These are phyloP conservation scores for Harpalus rubripes DNA, from an alignment of 2,888 invertebrate species.

Conservation along the genomic window DNA sequence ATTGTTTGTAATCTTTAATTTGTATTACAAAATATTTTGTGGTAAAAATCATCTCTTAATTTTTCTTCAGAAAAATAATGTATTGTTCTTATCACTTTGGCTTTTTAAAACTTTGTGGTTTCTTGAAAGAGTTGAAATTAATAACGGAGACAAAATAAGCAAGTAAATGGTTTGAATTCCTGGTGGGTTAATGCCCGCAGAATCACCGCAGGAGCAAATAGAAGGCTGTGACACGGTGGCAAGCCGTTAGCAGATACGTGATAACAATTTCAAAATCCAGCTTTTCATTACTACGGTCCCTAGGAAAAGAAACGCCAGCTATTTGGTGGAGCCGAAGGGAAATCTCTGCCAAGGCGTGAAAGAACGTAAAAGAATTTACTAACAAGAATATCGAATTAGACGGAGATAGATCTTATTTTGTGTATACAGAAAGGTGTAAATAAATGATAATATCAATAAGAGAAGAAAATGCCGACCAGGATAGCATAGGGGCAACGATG, in stretches of 20 bases:
- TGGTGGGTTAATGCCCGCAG: slow-evolving; percentile 22
- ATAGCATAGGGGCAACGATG: too few relatives aligned
- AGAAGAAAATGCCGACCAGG: too few relatives aligned
- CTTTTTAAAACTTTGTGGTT: too few relatives aligned
- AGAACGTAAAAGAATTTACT: slow-evolving; percentile 13
- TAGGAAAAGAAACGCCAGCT: slow-evolving; percentile 48
- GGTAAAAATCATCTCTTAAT: too few relatives aligned
- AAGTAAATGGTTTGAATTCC: background rate
- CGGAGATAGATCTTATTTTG: too few relatives aligned
- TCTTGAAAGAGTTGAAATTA: background rate
- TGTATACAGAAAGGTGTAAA: too few relatives aligned
- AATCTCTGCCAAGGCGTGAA: slow-evolving; percentile 21
- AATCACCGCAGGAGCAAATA: slow-evolving; percentile 43
- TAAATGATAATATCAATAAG: too few relatives aligned
- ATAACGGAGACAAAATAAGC: background rate
- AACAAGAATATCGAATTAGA: slow-evolving; percentile 19
- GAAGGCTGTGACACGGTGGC: slow-evolving; percentile 50
- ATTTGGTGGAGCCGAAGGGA: slow-evolving; percentile 22
- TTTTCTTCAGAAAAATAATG: too few relatives aligned
- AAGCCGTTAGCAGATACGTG: slow-evolving; percentile 58
- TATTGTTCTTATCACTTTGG: too few relatives aligned
- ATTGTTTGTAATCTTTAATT: too few relatives aligned
- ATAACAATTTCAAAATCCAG: slow-evolving; percentile 60
- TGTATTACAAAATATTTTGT: too few relatives aligned
- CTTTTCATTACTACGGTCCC: slow-evolving; percentile 55